phyloP scores from a whole-genome alignment of 1,140 invertebrate species.

The Rhagoletis zephyria region DNA sequence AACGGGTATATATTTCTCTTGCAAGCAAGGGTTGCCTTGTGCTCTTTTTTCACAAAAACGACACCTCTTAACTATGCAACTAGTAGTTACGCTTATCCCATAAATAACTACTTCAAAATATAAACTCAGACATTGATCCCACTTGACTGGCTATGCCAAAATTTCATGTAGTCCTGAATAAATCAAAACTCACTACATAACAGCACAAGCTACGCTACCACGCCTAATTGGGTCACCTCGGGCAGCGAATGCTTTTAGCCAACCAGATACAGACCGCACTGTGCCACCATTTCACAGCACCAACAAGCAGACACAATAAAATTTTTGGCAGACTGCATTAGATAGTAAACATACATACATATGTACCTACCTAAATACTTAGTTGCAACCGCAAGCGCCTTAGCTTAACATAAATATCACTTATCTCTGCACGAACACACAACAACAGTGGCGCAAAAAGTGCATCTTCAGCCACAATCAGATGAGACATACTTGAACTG shows the following conservation, averaged over 20 bases:
- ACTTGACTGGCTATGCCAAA: not conserved
- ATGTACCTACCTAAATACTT: too few species aligned
- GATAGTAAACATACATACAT: not conserved
- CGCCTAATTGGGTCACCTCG: constrained; percentile 10
- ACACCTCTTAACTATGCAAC: not conserved
- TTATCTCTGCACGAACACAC: not conserved
- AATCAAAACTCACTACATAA: not conserved
- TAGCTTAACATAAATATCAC: constrained; percentile 11
- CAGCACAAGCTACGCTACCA: constrained; percentile 11
- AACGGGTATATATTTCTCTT: too few species aligned
- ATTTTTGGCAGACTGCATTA: not conserved
- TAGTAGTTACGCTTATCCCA: not conserved
- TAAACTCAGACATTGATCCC: not conserved
- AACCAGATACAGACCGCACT: not conserved
- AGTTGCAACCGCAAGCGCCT: not conserved
- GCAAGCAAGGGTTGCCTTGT: too few species aligned
- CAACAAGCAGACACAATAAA: constrained; percentile 1
- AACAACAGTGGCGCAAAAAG: not conserved
- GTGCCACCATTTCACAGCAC: not conserved
- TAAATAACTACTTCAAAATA: not conserved
- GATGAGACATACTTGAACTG: constrained; percentile 10
- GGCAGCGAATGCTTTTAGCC: not conserved
- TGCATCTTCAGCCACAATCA: constrained; percentile 34
- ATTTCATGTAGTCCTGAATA: not conserved
- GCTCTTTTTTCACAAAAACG: too few species aligned